A percentile compares a stretch with the other conserved stretches of the same genome.
Conservation (phyloP, 2,113 vertebrate species). For the Varanus komodoensis region DNA sequence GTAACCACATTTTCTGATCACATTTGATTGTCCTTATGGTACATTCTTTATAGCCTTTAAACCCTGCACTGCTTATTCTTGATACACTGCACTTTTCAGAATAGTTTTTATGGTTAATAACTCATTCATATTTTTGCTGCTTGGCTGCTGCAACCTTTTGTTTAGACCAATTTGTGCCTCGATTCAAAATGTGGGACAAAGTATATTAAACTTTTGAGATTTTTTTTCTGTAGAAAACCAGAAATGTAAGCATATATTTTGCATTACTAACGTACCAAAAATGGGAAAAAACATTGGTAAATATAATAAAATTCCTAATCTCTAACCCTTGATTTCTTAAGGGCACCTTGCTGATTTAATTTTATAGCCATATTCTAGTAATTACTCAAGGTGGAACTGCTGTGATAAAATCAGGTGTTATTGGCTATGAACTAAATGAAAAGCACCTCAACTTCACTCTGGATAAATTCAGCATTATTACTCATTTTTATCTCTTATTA, state of each 20-base stretch:
- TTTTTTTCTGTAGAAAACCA: not conserved
- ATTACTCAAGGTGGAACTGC: constrained; percentile 9
- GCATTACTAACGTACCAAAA: not conserved
- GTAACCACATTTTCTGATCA: not conserved
- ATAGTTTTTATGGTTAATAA: not conserved
- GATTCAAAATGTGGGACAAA: constrained; percentile 17
- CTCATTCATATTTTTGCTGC: not conserved
- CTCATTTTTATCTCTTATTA: constrained; percentile 37
- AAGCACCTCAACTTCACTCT: constrained; percentile 30
- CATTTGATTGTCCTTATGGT: not conserved
- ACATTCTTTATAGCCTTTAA: not conserved
- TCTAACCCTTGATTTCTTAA: constrained; percentile 29
- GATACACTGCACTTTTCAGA: not conserved
- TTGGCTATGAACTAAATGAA: constrained; percentile 32
- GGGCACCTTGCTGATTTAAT: constrained; percentile 20
- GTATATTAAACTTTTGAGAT: not conserved
- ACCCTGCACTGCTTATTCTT: not conserved
- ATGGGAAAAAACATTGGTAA: not conserved
- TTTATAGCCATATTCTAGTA: constrained; percentile 24
- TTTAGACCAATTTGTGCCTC: not conserved
- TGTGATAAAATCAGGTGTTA: constrained; percentile 25
- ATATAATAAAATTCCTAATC: constrained; percentile 15
- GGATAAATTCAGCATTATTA: constrained; percentile 26
- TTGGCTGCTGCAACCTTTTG: not conserved
- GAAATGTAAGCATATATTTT: not conserved